Conservation (phyloP, 1,140 invertebrate species). For the Apis florea region DNA sequence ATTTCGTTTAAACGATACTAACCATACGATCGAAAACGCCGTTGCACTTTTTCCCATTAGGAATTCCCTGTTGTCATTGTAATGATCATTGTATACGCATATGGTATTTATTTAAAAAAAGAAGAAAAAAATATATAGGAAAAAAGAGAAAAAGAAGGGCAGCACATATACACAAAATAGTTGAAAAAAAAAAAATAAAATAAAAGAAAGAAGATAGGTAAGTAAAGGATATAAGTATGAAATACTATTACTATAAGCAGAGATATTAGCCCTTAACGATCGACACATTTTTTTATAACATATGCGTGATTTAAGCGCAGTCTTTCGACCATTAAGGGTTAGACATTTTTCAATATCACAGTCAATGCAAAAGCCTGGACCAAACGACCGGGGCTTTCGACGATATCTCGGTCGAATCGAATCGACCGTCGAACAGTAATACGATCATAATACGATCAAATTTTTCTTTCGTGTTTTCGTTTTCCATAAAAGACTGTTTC, state of each 20-base stretch:
- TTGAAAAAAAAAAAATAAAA: not conserved
- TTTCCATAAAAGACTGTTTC: not conserved
- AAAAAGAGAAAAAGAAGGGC: not conserved
- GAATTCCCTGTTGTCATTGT: not conserved
- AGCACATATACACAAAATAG: constrained; percentile 4
- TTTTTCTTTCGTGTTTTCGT: not conserved
- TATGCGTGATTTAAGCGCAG: too few species aligned
- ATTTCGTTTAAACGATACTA: not conserved
- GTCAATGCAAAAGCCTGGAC: constrained; percentile 55
- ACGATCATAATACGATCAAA: not conserved
- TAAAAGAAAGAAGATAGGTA: not conserved
- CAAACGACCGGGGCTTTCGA: constrained; percentile 32
- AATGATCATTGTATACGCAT: too few species aligned
- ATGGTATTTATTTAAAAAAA: not conserved
- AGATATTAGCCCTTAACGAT: not conserved
- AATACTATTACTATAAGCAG: constrained; percentile 54
- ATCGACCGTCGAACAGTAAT: constrained; percentile 1
- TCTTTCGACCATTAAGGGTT: constrained; percentile 3
- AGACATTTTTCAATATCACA: constrained; percentile 67
- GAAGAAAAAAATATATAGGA: not conserved
- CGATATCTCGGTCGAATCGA: constrained; percentile 37
- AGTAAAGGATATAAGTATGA: constrained; percentile 25
- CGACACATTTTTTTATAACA: too few species aligned
- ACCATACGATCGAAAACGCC: not conserved
- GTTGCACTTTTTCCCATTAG: not conserved